phyloP scores from a whole-genome alignment of 1,140 invertebrate species.

The Dinothrombium tinctorium region DNA sequence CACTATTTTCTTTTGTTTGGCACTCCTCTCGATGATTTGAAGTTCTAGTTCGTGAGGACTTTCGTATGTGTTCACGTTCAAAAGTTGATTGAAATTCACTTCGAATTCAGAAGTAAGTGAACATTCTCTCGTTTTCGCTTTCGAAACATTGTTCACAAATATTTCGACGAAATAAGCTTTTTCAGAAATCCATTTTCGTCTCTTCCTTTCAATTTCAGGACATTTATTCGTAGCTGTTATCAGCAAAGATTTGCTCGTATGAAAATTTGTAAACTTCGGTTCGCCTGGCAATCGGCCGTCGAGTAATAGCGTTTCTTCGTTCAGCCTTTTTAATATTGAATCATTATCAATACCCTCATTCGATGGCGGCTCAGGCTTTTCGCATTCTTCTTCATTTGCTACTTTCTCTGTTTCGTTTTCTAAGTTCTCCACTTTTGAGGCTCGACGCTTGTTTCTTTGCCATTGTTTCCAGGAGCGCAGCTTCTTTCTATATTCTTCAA shows the following conservation, averaged over 20 bases:
- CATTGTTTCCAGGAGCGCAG: background rate
- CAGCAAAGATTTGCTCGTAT: background rate
- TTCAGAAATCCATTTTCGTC: background rate
- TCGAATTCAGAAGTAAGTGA: background rate
- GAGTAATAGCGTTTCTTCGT: background rate
- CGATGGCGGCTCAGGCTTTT: background rate
- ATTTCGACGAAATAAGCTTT: background rate
- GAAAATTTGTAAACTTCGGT: conserved; percentile 7
- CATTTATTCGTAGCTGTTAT: background rate
- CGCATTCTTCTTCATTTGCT: background rate
- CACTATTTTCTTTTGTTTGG: too few relatives aligned
- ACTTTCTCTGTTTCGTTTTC: background rate
- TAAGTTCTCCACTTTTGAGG: background rate
- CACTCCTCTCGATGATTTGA: too few relatives aligned
- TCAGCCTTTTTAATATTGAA: background rate
- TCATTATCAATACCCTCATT: background rate
- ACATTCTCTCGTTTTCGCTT: background rate
- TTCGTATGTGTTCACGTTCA: background rate
- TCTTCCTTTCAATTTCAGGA: background rate
- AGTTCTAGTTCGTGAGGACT: too few relatives aligned
- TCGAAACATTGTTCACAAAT: background rate
- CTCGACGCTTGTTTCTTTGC: background rate
- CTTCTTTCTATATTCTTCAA: background rate
- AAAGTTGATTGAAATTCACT: background rate
- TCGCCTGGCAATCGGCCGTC: conserved; percentile 10